Conservation (phyloP, 2,888 invertebrate genomes). For the Poecilus cupreus region DNA sequence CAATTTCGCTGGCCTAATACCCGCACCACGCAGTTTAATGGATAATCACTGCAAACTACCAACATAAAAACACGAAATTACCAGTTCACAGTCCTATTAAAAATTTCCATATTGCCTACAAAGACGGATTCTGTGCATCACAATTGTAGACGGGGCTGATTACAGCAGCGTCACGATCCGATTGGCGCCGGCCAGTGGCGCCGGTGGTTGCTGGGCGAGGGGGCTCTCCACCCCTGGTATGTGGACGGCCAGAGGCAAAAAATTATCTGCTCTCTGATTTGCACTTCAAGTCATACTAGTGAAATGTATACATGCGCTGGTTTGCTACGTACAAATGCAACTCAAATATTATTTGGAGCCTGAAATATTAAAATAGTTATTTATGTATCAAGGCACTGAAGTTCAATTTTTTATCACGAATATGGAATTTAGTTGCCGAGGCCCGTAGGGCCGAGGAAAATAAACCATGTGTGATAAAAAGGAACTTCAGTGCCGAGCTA, state of each 20-base stretch:
- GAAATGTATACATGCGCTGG: not conserved
- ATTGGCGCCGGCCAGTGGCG: conserved; percentile 11
- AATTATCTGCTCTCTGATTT: not conserved
- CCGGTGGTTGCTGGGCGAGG: too few species aligned
- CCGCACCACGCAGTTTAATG: not conserved
- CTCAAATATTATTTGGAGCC: too few species aligned
- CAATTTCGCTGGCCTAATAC: not conserved
- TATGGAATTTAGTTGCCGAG: too few species aligned
- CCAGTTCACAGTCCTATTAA: not conserved
- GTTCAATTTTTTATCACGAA: too few species aligned
- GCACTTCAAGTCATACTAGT: not conserved
- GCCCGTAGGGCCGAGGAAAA: too few species aligned
- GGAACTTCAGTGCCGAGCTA: too few species aligned
- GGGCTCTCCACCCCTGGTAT: too few species aligned
- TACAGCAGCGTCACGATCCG: not conserved
- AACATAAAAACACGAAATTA: conserved; percentile 8
- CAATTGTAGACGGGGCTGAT: not conserved
- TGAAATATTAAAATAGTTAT: too few species aligned
- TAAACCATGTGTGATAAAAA: too few species aligned
- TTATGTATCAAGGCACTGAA: too few species aligned
- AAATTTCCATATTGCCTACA: conserved; percentile 16
- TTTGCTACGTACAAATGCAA: not conserved
- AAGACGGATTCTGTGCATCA: not conserved
- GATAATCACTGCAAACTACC: conserved; percentile 1
- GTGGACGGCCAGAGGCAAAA: too few species aligned